phyloP scores from a whole-genome alignment of 2,113 vertebrate species.

The Trogon melanurus region DNA sequence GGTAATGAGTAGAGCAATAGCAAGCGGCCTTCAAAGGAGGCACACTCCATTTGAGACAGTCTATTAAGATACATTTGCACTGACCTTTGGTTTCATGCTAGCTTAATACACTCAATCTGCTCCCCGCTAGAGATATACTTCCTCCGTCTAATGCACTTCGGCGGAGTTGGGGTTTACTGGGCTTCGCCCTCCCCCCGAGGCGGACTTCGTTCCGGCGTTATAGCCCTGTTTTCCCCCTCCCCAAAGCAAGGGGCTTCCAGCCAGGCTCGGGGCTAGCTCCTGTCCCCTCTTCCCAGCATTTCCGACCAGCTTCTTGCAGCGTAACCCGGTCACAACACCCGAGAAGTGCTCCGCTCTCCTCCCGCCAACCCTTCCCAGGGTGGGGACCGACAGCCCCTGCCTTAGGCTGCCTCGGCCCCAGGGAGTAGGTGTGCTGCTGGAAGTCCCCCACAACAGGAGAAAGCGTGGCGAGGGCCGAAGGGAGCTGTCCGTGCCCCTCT shows the following conservation, averaged over 20 bases:
- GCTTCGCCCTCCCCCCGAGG: background rate
- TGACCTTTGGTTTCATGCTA: conserved; percentile 87
- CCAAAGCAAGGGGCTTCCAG: background rate
- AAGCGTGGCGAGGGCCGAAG: background rate
- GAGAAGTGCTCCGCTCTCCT: background rate
- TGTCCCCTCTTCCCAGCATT: background rate
- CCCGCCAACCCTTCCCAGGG: fast-evolving
- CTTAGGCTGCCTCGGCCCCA: background rate
- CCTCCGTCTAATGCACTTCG: conserved; percentile 64
- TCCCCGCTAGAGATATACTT: conserved; percentile 71
- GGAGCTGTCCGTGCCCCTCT: background rate
- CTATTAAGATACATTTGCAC: conserved; percentile 89
- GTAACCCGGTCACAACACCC: background rate
- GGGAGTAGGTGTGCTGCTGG: background rate
- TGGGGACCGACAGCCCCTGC: background rate
- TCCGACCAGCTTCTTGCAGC: background rate
- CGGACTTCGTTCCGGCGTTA: background rate
- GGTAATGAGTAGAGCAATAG: conserved; percentile 83
- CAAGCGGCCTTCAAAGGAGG: conserved; percentile 85
- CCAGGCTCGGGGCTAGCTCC: background rate
- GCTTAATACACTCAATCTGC: conserved; percentile 82
- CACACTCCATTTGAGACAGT: conserved; percentile 87
- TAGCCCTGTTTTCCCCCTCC: background rate
- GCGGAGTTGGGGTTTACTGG: background rate
- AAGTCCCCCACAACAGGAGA: background rate